phyloP scores from a whole-genome alignment of 2,888 invertebrate genomes.

The Aphodius granarius region DNA sequence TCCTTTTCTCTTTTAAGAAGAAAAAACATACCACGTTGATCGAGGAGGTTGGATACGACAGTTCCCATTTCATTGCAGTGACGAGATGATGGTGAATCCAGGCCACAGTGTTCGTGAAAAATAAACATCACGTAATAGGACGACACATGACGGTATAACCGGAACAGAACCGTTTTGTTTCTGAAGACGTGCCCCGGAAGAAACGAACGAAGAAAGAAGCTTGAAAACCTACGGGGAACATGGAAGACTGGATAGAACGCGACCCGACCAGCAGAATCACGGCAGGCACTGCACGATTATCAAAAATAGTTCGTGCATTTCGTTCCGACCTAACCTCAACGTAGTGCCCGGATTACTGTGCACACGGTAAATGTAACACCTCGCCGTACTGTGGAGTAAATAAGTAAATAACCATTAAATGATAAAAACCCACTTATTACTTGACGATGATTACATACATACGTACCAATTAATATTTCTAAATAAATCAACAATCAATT shows the following conservation, averaged over 20 bases:
- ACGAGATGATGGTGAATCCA: background rate
- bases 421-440: no score
- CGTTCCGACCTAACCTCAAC: constrained; percentile 10
- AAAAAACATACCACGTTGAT: constrained; percentile 21
- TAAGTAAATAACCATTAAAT: no score
- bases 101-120: background rate
- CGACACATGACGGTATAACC: constrained; percentile 7
- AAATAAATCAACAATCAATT: no score
- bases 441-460: no score
- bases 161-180: background rate
- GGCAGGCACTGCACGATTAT: constrained; percentile 1
- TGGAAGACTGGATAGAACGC: background rate
- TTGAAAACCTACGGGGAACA: background rate
- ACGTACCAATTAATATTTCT: no score
- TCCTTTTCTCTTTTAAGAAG: background rate
- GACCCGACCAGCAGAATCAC: constrained; percentile 4
- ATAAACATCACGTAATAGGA: constrained; percentile 1
- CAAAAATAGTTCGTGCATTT: constrained; percentile 14
- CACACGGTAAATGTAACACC: no score
- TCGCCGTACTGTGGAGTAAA: no score
- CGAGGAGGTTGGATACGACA: constrained; percentile 21
- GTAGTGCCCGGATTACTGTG: background rate
- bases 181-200: background rate
- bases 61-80: constrained; percentile 20
- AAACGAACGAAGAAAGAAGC: background rate